Evolutionary conservation across 2,888 invertebrate species (phyloP).

Genomic region (Platynereis dumerilii): DNA sequence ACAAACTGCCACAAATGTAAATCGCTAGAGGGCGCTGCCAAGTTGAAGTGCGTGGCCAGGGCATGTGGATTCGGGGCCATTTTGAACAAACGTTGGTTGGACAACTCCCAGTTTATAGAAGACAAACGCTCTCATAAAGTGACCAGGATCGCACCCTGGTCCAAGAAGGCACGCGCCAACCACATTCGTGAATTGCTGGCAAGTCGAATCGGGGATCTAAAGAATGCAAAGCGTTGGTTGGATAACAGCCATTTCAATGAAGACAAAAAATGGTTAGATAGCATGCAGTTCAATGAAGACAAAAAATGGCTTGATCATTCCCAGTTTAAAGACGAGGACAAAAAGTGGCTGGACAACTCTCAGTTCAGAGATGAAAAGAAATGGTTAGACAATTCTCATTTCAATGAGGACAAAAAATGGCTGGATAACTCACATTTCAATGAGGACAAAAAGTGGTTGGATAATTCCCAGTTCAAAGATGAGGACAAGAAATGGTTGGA

Average conservation of each 20-base stretch:
- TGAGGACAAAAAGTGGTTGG: constrained; percentile 7
- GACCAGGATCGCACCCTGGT: too few species aligned
- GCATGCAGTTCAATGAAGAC: neutral
- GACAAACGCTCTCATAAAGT: too few species aligned
- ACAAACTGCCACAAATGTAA: too few species aligned
- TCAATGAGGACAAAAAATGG: constrained; percentile 5
- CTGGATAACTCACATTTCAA: constrained; percentile 8
- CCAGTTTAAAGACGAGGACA: neutral
- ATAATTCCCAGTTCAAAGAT: constrained; percentile 8
- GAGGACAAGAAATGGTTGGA: constrained; percentile 5
- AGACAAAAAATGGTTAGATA: constrained; percentile 7
- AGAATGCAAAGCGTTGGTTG: constrained; percentile 1
- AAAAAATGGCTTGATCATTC: constrained; percentile 7
- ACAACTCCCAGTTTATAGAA: constrained; percentile 1
- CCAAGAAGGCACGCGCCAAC: too few species aligned
- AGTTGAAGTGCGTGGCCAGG: too few species aligned
- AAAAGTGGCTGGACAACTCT: constrained; percentile 7
- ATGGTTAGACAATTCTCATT: constrained; percentile 6
- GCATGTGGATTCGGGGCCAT: too few species aligned
- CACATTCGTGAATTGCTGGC: too few species aligned
- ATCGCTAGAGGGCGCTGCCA: too few species aligned
- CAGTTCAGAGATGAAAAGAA: constrained; percentile 9
- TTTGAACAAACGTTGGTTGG: neutral
- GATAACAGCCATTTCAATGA: constrained; percentile 3
- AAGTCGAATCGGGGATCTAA: neutral